A percentile compares a stretch with the other conserved stretches of the same genome.
phyloP scores from a whole-genome alignment of 2,797 vertebrate genomes.

The Gouania willdenowi region DNA sequence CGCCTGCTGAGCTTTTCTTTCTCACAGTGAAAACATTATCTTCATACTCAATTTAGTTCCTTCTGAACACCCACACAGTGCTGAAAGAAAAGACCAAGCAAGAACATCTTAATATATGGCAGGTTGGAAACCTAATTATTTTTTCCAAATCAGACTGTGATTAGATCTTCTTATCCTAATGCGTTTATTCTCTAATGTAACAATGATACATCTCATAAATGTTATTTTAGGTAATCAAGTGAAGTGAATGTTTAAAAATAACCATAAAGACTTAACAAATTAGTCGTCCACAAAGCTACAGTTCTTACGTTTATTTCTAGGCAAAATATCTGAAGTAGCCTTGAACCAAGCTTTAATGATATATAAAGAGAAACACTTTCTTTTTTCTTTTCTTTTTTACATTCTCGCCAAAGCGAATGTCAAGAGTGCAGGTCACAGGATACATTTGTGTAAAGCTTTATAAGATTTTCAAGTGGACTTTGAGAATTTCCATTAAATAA shows the following conservation, averaged over 20 bases:
- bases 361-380: neutral
- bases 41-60: conserved; percentile 1
- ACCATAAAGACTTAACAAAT: no score
- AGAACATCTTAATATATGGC: conserved; percentile 3
- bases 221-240: no score
- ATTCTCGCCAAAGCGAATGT: neutral
- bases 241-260: no score
- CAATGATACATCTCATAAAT: neutral
- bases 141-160: neutral
- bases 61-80: neutral
- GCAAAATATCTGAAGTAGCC: neutral
- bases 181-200: neutral
- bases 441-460: no score
- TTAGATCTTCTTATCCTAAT: conserved; percentile 1
- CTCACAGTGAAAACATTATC: conserved; percentile 7
- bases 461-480: no score
- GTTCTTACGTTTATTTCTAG: neutral
- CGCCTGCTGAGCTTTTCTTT: conserved; percentile 20
- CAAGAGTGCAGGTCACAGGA: no score
- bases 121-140: neutral
- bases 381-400: neutral
- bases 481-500: no score
- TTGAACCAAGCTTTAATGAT: conserved; percentile 2
- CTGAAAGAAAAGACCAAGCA: neutral
- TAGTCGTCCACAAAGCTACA: neutral